Conservation (phyloP, 2,888 invertebrate species). For the Tipula helvola region DNA sequence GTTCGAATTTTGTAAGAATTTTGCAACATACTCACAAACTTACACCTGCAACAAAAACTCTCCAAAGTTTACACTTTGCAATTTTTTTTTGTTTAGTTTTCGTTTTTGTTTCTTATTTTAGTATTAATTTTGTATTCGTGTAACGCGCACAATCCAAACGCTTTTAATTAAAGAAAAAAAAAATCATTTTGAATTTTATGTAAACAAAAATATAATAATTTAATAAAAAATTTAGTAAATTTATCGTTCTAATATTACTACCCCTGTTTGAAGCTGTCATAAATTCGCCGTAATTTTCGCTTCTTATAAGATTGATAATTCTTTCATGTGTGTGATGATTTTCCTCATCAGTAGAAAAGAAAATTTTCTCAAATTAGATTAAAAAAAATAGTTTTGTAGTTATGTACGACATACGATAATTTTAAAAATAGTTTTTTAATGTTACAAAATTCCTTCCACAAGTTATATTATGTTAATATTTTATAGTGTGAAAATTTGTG, state of each 20-base stretch:
- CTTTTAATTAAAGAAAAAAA: not conserved
- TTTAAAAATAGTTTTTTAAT: not conserved
- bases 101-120: not conserved
- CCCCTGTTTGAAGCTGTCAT: not conserved
- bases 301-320: not conserved
- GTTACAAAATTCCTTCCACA: constrained; percentile 5
- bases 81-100: not conserved
- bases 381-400: not conserved
- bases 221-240: not conserved
- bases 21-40: not conserved
- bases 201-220: not conserved
- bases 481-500: not conserved
- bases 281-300: constrained; percentile 5
- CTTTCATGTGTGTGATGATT: not conserved
- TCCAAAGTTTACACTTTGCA: not conserved
- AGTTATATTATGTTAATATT: not conserved
- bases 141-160: not conserved
- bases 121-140: not conserved
- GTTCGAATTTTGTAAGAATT: not conserved
- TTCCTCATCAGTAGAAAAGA: not conserved
- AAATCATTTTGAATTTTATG: not conserved
- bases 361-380: constrained; percentile 5
- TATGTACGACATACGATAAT: not conserved
- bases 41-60: not conserved
- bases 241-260: not conserved